These are phyloP conservation scores for Struthio camelus DNA, from an alignment of 2,113 vertebrate species.

Conservation along the genomic window DNA sequence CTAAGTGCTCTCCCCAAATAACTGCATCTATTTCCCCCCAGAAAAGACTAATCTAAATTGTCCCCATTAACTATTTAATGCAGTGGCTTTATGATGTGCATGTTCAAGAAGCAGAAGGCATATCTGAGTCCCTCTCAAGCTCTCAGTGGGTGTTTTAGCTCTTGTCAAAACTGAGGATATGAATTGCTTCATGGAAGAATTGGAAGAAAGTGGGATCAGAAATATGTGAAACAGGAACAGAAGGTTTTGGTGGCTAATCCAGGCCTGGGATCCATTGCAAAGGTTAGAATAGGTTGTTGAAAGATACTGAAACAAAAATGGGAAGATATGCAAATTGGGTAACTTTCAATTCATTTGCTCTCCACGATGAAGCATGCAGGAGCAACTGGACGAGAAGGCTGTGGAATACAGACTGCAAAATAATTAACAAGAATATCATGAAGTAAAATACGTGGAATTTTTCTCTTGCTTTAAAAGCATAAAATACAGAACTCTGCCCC, in stretches of 20 bases:
- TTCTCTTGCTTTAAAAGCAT: not conserved
- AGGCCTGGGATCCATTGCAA: not conserved
- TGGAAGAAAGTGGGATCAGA: not conserved
- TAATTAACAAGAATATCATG: not conserved
- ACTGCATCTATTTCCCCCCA: not conserved
- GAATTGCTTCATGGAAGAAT: not conserved
- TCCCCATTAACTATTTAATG: not conserved
- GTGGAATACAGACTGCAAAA: not conserved
- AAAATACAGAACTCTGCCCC: not conserved
- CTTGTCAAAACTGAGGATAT: not conserved
- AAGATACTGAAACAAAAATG: not conserved
- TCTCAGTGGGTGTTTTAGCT: not conserved
- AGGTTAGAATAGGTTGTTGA: not conserved
- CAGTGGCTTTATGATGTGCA: not conserved
- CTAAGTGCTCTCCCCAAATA: not conserved
- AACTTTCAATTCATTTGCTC: not conserved
- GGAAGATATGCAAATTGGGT: fast-evolving
- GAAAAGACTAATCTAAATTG: not conserved
- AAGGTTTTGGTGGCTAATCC: not conserved
- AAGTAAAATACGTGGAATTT: not conserved
- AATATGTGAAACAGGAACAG: not conserved
- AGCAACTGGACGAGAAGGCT: not conserved
- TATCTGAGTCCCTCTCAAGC: not conserved
- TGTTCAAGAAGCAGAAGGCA: not conserved
- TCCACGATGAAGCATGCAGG: fast-evolving